phyloP scores from a whole-genome alignment of 1,140 invertebrate genomes.

The Conus betulinus region DNA sequence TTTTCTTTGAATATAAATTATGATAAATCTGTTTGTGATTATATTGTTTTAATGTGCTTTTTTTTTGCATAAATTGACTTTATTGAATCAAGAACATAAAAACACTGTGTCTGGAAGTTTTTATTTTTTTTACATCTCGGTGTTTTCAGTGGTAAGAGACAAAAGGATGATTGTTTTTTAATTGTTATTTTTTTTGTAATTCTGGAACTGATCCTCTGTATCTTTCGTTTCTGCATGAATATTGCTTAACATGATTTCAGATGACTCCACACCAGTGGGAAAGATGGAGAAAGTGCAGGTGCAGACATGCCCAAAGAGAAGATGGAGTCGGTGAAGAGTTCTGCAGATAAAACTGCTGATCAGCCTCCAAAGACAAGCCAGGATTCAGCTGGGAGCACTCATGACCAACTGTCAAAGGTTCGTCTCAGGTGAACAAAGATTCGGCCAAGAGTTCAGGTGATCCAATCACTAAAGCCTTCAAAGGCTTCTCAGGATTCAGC shows the following conservation, averaged over 20 bases:
- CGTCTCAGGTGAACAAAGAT: background rate
- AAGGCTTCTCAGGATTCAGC: background rate
- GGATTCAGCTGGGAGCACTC: background rate
- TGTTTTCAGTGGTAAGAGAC: too few relatives aligned
- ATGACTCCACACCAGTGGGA: background rate
- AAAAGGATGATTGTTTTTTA: too few relatives aligned
- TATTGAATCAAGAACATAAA: too few relatives aligned
- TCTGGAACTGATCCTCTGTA: too few relatives aligned
- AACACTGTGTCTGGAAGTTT: too few relatives aligned
- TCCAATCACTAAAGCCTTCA: background rate
- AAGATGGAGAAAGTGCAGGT: background rate
- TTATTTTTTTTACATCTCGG: too few relatives aligned
- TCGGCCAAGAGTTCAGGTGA: background rate
- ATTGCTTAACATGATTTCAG: background rate
- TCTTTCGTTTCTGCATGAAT: background rate
- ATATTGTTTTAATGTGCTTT: too few relatives aligned
- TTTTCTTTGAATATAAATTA: too few relatives aligned
- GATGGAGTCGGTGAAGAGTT: background rate
- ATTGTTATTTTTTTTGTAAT: too few relatives aligned
- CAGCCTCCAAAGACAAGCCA: background rate
- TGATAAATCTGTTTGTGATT: too few relatives aligned
- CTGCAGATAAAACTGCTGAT: background rate
- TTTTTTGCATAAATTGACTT: too few relatives aligned
- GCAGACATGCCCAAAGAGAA: background rate
- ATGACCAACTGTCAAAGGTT: background rate